phyloP scores from a whole-genome alignment of 1,140 invertebrate species.

The Drosophila burlai region DNA sequence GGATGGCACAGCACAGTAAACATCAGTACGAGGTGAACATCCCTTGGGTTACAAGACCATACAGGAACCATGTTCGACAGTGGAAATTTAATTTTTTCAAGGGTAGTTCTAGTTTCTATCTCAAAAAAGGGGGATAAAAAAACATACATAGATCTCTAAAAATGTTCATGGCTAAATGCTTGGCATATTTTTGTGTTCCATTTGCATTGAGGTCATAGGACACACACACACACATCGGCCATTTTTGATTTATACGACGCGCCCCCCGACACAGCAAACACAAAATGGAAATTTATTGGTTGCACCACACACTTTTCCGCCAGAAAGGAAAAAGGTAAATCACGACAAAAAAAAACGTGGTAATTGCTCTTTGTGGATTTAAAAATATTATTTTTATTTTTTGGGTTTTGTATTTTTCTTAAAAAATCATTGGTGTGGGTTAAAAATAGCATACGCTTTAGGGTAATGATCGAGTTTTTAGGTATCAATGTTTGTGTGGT shows the following conservation, averaged over 20 bases:
- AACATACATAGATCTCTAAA: constrained; percentile 38
- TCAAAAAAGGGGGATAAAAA: constrained; percentile 32
- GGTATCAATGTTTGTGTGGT: neutral
- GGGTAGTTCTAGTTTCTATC: constrained; percentile 26
- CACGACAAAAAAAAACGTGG: constrained; percentile 5
- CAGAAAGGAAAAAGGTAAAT: constrained; percentile 40
- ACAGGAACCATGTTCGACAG: constrained; percentile 25
- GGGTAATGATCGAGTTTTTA: constrained; percentile 11
- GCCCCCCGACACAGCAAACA: constrained; percentile 43
- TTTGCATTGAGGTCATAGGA: constrained; percentile 69
- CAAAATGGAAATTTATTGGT: constrained; percentile 77
- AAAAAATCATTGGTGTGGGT: constrained; percentile 20
- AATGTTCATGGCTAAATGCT: constrained; percentile 58
- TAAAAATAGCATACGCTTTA: constrained; percentile 3
- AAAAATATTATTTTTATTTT: neutral
- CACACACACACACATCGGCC: constrained; percentile 29
- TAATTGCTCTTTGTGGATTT: constrained; percentile 30
- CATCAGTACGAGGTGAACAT: constrained; percentile 30
- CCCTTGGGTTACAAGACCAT: constrained; percentile 23
- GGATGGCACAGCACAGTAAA: constrained; percentile 32
- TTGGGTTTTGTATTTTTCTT: neutral
- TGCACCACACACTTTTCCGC: constrained; percentile 36
- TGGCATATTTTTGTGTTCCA: constrained; percentile 75
- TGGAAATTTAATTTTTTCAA: constrained; percentile 34
- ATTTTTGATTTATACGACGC: constrained; percentile 78